These are phyloP conservation scores for Onchidella celtica DNA, from an alignment of 2,888 invertebrate species.

Conservation along the genomic window DNA sequence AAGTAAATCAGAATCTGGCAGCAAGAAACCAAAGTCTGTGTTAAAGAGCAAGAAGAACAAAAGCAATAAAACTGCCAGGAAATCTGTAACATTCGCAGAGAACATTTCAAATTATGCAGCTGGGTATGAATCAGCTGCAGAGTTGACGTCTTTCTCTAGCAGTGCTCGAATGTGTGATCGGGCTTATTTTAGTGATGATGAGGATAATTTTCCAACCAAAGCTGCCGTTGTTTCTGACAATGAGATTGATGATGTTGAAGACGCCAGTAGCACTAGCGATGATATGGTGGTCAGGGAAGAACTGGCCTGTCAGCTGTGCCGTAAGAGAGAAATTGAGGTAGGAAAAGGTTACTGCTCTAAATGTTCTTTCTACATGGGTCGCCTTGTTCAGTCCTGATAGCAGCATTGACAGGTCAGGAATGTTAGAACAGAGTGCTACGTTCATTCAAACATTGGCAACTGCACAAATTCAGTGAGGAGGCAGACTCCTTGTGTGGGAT, in stretches of 20 bases:
- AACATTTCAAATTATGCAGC: slow-evolving; percentile 94
- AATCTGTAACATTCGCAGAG: slow-evolving; percentile 96
- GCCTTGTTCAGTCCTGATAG: slow-evolving; percentile 33
- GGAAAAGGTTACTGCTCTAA: slow-evolving; percentile 92
- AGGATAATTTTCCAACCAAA: slow-evolving; percentile 49
- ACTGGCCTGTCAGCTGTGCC: slow-evolving; percentile 89
- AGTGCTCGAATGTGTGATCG: slow-evolving; percentile 38
- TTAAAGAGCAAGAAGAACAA: slow-evolving; percentile 67
- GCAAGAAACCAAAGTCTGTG: slow-evolving; percentile 71
- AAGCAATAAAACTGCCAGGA: slow-evolving; percentile 78
- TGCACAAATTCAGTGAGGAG: neutral
- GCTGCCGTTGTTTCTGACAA: slow-evolving; percentile 52
- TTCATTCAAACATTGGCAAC: neutral
- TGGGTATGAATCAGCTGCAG: slow-evolving; percentile 58
- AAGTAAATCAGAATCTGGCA: slow-evolving; percentile 72
- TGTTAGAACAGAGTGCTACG: too few relatives aligned
- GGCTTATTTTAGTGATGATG: slow-evolving; percentile 64
- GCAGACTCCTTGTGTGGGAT: neutral
- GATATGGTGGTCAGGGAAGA: slow-evolving; percentile 82
- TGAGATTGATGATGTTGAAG: slow-evolving; percentile 63
- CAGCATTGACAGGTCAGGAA: too few relatives aligned
- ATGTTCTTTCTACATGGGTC: slow-evolving; percentile 92
- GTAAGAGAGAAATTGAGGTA: slow-evolving; percentile 89
- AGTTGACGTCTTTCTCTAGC: slow-evolving; percentile 48
- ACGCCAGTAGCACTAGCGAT: slow-evolving; percentile 66